These are phyloP conservation scores for Colius striatus DNA, from an alignment of 2,113 vertebrate genomes.

Conservation along the genomic window DNA sequence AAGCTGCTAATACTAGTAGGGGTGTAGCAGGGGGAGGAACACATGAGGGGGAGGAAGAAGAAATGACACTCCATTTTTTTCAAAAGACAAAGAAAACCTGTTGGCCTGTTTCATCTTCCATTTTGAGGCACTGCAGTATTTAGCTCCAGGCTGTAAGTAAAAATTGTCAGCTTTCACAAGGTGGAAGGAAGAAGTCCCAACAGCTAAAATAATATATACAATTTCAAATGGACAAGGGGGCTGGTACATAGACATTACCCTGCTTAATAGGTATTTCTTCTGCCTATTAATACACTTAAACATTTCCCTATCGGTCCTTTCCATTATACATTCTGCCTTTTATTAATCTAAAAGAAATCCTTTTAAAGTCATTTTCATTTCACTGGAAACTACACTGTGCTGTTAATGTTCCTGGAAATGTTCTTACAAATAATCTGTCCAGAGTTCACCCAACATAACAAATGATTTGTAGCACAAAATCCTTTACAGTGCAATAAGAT, in stretches of 20 bases:
- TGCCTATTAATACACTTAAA: not conserved
- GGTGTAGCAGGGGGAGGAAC: not conserved
- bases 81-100: slow-evolving; percentile 64
- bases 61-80: slow-evolving; percentile 54
- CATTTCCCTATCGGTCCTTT: not conserved
- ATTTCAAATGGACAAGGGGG: slow-evolving; percentile 17
- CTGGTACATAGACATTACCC: not conserved
- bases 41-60: not conserved
- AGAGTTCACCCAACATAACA: slow-evolving; percentile 65
- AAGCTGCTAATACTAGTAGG: slow-evolving; percentile 58
- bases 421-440: slow-evolving; percentile 55
- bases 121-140: slow-evolving; percentile 46
- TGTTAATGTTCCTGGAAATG: slow-evolving; percentile 24
- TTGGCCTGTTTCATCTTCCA: slow-evolving; percentile 62
- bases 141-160: slow-evolving; percentile 44
- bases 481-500: slow-evolving; percentile 68
- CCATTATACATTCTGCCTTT: not conserved
- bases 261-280: slow-evolving; percentile 7
- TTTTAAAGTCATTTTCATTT: slow-evolving; percentile 44
- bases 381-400: not conserved
- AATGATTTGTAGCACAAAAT: slow-evolving; percentile 72
- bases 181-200: slow-evolving; percentile 15
- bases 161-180: slow-evolving; percentile 30
- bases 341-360: not conserved
- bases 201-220: slow-evolving; percentile 37